Base-by-base conservation (phyloP, 2,797 vertebrate species). In the Menidia menidia region DNA sequence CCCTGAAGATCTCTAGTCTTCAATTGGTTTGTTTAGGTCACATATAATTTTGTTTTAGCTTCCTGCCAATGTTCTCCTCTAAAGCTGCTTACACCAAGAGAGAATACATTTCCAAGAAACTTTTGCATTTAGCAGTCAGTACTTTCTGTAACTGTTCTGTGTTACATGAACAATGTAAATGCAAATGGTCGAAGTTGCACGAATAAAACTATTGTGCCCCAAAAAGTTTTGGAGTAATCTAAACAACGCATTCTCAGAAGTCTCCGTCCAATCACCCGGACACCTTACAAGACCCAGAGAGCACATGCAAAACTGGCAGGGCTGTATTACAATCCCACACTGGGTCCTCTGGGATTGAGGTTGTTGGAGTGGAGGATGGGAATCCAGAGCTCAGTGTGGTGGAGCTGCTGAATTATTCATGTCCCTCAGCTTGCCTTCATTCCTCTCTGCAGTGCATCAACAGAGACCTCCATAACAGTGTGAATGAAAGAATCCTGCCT, bases 341-440 rank as follows among this genome's bases (percentile, higher is more conserved):
- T 51, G 66, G 71, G 51, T 87, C 87, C 60, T 79, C 41, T 56
- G 89, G 80, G 88, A 85, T 52, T 6, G 8, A 45, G 73, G 71
- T 54, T 80, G 71, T 63, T 77, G 67, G 73, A 80, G 80, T 83
- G 88, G 84, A 91, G 87, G 89, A 92, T 83, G 88, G 82, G 85
- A 88, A 90, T 83, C 83, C 71, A 33, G 78, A 81, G 69, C 85
- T 89, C 78, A 69, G 54, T 73, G 84, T 89, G 85, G 75, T 66
- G n/a, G 77, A 80, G 75, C 51, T 72, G 70, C 67, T 91, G 83
- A 91, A 92, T 92, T 87, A 92, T 92, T 89, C 78, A 92, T 89
- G 50, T 53, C 25, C 33, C 60, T 75, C 77, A 66, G 60, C 66
- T 73, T 76, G 66, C 66, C 66, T 81, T 56, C 63, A 19, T 76